A percentile compares a stretch with the other conserved stretches of the same genome.
These are phyloP conservation scores for Ceratosolen fusciceps DNA, from an alignment of 1,140 invertebrate genomes.

Conservation along the genomic window DNA sequence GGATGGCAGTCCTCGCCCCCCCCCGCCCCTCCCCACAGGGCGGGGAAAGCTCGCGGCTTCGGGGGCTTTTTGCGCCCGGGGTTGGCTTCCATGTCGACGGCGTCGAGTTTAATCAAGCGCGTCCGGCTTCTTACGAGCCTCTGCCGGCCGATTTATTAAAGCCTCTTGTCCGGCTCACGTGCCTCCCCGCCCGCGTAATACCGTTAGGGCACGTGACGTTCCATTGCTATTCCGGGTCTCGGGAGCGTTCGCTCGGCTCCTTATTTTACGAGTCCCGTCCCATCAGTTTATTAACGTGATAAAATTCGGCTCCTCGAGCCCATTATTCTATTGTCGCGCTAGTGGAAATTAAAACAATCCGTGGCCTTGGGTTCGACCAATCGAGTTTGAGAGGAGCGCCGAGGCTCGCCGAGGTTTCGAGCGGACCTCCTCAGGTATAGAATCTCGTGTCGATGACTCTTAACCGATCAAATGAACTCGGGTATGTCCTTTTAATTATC, in stretches of 20 bases:
- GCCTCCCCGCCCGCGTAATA: neutral
- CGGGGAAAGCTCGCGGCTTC: neutral
- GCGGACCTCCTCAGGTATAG: neutral
- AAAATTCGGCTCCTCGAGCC: neutral
- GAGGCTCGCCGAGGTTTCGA: neutral
- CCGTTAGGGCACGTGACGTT: neutral
- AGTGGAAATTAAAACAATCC: neutral
- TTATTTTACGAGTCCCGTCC: neutral
- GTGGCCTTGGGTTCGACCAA: neutral
- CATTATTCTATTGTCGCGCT: neutral
- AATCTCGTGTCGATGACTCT: neutral
- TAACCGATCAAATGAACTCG: too few species aligned
- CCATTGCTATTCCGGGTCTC: neutral
- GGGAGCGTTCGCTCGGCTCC: neutral
- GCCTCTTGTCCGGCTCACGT: neutral
- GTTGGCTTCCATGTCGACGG: neutral
- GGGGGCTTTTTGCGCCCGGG: neutral
- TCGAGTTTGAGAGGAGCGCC: neutral
- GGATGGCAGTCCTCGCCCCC: neutral
- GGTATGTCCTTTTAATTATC: conserved; percentile 16
- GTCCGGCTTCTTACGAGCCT: too few species aligned
- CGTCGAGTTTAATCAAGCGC: neutral
- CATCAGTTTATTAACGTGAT: neutral
- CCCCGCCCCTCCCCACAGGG: too few species aligned
- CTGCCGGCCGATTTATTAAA: neutral